Percentiles rank a stretch among this genome's conserved stretches.
Evolutionary conservation across 1,140 invertebrate genomes (phyloP).

Genomic region (Pachypeltis micranthus): DNA sequence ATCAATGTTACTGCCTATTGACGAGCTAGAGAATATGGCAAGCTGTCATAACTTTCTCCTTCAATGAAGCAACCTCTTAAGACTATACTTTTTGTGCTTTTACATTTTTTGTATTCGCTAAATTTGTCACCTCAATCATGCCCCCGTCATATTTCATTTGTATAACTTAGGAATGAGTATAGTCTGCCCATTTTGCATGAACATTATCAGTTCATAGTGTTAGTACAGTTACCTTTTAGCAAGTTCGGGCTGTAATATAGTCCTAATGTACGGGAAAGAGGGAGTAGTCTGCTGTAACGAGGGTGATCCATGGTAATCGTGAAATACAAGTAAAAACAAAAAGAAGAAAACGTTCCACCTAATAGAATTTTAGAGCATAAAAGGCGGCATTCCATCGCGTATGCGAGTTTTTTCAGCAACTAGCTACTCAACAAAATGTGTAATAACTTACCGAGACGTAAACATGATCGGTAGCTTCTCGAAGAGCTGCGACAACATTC

Average conservation of each 20-base stretch:
- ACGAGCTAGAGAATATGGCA: neutral
- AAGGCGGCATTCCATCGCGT: too few relatives aligned
- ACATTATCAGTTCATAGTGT: too few relatives aligned
- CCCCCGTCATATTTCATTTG: too few relatives aligned
- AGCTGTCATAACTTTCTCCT: too few relatives aligned
- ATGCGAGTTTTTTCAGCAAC: neutral
- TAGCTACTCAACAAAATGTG: neutral
- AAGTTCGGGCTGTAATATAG: neutral
- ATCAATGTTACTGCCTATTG: neutral
- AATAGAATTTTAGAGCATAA: too few relatives aligned
- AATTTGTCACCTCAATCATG: too few relatives aligned
- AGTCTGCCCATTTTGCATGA: too few relatives aligned
- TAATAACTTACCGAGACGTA: conserved; percentile 59
- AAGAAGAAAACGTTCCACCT: neutral
- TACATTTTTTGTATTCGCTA: too few relatives aligned
- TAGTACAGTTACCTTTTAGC: too few relatives aligned
- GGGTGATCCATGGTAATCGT: neutral
- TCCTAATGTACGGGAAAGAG: neutral
- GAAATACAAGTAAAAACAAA: neutral
- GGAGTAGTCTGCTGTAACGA: neutral
- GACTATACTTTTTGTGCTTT: too few relatives aligned
- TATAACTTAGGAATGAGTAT: too few relatives aligned
- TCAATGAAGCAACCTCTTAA: too few relatives aligned
- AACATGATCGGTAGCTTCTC: conserved; percentile 87
- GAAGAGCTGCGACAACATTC: conserved; percentile 69